Evolutionary conservation across 2,797 vertebrate genomes (phyloP).

Genomic region (Rhinogobio ventralis): DNA sequence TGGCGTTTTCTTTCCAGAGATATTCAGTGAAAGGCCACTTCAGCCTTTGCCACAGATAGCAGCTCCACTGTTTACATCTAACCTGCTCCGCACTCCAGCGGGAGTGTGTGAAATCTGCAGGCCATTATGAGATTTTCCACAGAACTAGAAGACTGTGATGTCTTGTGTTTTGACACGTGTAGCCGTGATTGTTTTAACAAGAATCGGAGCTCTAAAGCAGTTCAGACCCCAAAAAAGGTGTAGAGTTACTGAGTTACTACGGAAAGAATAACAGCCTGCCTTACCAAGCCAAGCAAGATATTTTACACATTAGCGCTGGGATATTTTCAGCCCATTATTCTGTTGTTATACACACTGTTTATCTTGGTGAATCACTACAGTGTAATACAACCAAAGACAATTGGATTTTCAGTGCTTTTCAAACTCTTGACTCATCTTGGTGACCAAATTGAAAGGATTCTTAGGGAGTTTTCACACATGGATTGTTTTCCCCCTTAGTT

Average conservation of each 20-base stretch:
- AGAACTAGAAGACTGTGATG: constrained; percentile 35
- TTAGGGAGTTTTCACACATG: background rate
- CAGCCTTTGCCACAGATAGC: constrained; percentile 4
- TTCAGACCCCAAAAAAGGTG: constrained; percentile 44
- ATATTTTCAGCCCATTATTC: constrained; percentile 28
- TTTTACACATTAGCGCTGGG: constrained; percentile 29
- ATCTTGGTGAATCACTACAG: background rate
- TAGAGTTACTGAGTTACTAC: constrained; percentile 29
- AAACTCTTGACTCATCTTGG: background rate
- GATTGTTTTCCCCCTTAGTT: background rate
- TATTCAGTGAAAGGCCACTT: constrained; percentile 28
- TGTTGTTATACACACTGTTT: background rate
- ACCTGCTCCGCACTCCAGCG: background rate
- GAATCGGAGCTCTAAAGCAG: constrained; percentile 29
- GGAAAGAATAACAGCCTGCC: constrained; percentile 60
- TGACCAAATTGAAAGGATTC: background rate
- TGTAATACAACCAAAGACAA: background rate
- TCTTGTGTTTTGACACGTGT: constrained; percentile 32
- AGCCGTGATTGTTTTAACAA: constrained; percentile 51
- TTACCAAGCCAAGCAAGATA: constrained; percentile 16
- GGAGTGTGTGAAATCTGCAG: constrained; percentile 12
- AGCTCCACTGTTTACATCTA: background rate
- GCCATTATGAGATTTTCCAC: constrained; percentile 43
- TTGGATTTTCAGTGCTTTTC: background rate
- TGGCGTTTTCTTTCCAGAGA: constrained; percentile 8